A percentile compares a stretch with the other conserved stretches of the same genome.
phyloP scores from a whole-genome alignment of 2,888 invertebrate genomes.

The Noctua janthina region DNA sequence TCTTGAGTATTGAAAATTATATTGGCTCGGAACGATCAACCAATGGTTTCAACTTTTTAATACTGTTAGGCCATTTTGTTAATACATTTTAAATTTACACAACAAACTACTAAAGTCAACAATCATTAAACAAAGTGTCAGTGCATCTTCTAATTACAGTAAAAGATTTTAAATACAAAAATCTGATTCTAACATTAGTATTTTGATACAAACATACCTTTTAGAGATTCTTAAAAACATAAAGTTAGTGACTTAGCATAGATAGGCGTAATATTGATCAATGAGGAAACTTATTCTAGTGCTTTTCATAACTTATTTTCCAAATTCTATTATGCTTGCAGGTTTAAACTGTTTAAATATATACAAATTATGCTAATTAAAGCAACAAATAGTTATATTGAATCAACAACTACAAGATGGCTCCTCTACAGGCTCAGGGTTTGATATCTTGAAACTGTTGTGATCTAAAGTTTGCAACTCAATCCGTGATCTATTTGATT shows the following conservation, averaged over 20 bases:
- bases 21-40: constrained; percentile 57
- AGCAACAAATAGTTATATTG: constrained; percentile 41
- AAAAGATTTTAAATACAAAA: constrained; percentile 13
- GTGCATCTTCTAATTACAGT: neutral
- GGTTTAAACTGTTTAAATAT: constrained; percentile 31
- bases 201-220: constrained; percentile 12
- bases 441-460: constrained; percentile 94
- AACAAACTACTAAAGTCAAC: neutral
- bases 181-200: neutral
- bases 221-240: constrained; percentile 47
- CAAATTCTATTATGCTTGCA: constrained; percentile 38
- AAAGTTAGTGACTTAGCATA: constrained; percentile 53
- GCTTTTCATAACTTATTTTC: constrained; percentile 4
- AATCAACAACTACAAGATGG: constrained; percentile 86
- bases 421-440: constrained; percentile 90
- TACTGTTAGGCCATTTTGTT: constrained; percentile 60
- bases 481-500: constrained; percentile 95
- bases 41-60: constrained; percentile 34
- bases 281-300: constrained; percentile 26
- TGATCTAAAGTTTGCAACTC: constrained; percentile 95
- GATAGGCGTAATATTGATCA: constrained; percentile 19
- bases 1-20: constrained; percentile 29
- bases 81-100: constrained; percentile 16
- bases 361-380: constrained; percentile 52
- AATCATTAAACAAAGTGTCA: constrained; percentile 4